These are phyloP conservation scores for Hippopotamyrus pictus DNA, from an alignment of 2,797 vertebrate genomes.

Conservation along the genomic window DNA sequence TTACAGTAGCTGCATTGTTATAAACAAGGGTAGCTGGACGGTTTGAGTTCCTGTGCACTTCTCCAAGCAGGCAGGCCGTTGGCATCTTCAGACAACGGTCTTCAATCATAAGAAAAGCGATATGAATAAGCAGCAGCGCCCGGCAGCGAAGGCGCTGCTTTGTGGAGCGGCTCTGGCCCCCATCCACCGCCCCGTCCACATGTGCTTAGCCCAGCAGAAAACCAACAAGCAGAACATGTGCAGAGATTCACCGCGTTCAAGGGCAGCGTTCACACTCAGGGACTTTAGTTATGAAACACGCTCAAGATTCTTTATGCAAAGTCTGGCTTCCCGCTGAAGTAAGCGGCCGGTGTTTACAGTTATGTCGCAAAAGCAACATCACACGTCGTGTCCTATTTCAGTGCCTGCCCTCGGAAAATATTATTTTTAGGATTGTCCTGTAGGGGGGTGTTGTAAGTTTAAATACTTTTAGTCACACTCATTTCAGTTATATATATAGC, in stretches of 20 bases:
- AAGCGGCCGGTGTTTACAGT: neutral
- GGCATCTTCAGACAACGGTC: neutral
- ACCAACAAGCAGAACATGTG: neutral
- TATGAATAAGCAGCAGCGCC: neutral
- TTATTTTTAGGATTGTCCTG: constrained; percentile 3
- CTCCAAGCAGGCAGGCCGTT: neutral
- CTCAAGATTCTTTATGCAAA: neutral
- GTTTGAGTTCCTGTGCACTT: neutral
- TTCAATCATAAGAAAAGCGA: neutral
- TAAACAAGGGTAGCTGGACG: neutral
- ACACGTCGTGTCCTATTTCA: constrained; percentile 9
- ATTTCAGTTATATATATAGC: neutral
- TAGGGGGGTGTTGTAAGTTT: neutral
- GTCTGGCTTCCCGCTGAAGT: neutral
- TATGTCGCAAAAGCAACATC: neutral
- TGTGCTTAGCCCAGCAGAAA: neutral
- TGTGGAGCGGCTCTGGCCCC: neutral
- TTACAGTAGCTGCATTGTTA: neutral
- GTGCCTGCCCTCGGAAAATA: neutral
- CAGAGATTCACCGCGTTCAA: neutral
- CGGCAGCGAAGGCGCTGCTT: neutral
- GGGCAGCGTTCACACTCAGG: neutral
- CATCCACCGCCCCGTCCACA: neutral
- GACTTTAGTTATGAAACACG: neutral
- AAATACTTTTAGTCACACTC: constrained; percentile 6